These are phyloP conservation scores for Loris lydekkerianus DNA, from an alignment of 2,797 vertebrate species.

Conservation along the genomic window DNA sequence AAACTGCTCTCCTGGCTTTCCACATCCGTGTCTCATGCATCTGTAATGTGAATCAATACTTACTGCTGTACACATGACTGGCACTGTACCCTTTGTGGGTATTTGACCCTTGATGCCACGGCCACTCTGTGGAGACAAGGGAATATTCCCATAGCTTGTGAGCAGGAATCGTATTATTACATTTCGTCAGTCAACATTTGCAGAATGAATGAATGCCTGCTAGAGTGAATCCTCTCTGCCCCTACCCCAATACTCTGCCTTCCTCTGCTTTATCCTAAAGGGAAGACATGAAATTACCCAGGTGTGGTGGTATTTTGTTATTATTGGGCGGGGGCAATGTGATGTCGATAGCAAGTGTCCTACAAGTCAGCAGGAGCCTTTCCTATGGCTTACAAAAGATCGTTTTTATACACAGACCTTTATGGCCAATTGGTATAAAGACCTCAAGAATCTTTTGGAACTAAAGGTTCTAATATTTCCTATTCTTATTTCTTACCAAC, in stretches of 20 bases:
- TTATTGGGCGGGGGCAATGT: neutral
- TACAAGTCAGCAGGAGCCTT: neutral
- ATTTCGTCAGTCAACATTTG: neutral
- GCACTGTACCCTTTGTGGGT: neutral
- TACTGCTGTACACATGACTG: neutral
- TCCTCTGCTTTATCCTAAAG: neutral
- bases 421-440: neutral
- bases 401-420: neutral
- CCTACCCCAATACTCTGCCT: fast-evolving
- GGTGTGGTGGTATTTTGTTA: neutral
- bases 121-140: neutral
- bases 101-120: neutral
- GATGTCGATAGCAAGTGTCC: neutral
- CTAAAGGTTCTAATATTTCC: neutral
- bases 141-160: neutral
- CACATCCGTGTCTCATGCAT: neutral
- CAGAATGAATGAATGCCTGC: neutral
- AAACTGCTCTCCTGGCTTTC: neutral
- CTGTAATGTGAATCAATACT: neutral
- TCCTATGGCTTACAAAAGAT: neutral
- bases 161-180: fast-evolving
- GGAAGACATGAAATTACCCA: neutral
- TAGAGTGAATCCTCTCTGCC: neutral
- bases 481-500: neutral
- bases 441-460: neutral